Evolutionary conservation across 2,113 vertebrate species (phyloP), one percentile per base, ranked within the genome.

Genomic region (Rhinichthys klamathensis): DNA sequence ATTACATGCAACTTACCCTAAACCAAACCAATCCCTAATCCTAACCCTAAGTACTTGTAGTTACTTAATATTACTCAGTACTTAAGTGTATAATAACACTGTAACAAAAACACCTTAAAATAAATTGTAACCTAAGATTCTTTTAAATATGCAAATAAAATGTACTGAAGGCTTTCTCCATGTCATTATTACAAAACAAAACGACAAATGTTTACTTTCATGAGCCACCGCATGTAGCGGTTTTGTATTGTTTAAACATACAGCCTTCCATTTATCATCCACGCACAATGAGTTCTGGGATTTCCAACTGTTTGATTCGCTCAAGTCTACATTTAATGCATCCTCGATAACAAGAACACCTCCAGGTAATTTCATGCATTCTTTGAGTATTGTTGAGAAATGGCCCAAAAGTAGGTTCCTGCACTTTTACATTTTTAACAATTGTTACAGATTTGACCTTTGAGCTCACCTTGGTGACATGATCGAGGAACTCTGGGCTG

Each of bases 381-480:
- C 32, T 12, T 5, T 10, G 16, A 70, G 18, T 12, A 38, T 12
- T n/a, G 69, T 35, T 21, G 25, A 54, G 49, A 54, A 51, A 51
- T 5, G 16, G 15, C 25, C 3, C 46, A 76, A 76, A 76, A 76
- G 73, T 16, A 18, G 12, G 10, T 73, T 70, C 32, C 67, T 38
- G 32, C 3, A 38, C 67, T 69, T 69, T 35, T 69, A 69, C 65
- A 21, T 41, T 41, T 41, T 1, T 11, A 69, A 18, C 18, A 69
- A 1, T 23, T 69, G 7, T 69, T 38, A 35, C 4, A n/a, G 21
- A 44, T 15, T 75, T 76, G 46, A 35, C 23, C 44, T 27, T 9
- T 0, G 44, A 21, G 76, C 96, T 96, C 91, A 99, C 97, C 96
- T 98, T 99, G 82, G 95, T 96, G 90, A 99, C 94, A 90, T 99